Evolutionary conservation across 2,888 invertebrate species (phyloP).

Genomic region (Machimus rusticus): DNA sequence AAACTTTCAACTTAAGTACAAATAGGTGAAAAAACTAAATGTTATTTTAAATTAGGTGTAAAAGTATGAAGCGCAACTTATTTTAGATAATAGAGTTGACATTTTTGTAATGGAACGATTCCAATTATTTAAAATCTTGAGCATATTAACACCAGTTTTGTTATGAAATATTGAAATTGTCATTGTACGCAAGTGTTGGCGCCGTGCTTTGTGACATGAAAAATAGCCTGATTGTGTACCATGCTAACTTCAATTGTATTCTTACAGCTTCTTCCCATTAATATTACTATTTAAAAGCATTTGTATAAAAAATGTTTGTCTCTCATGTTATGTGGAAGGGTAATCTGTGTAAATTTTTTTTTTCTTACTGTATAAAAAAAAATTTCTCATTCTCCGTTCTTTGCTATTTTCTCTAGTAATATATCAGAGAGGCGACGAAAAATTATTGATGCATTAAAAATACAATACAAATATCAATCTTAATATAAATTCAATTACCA

Average conservation of each 20-base stretch:
- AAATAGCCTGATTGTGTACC: background rate
- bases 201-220: background rate
- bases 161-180: background rate
- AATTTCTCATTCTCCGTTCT: background rate
- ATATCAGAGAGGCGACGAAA: background rate
- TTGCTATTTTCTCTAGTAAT: background rate
- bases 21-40: background rate
- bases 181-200: background rate
- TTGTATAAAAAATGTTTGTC: slow-evolving; percentile 34
- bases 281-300: background rate
- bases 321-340: background rate
- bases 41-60: background rate
- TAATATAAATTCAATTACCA: background rate
- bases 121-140: background rate
- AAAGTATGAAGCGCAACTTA: background rate
- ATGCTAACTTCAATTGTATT: background rate
- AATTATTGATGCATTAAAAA: slow-evolving; percentile 2
- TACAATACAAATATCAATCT: background rate
- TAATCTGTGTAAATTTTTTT: background rate
- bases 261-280: background rate
- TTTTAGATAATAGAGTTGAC: background rate
- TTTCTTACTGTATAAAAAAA: background rate
- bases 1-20: slow-evolving; percentile 25
- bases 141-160: background rate
- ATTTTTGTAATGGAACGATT: background rate